Base-by-base conservation (phyloP, 2,797 vertebrate species). In the Octomys mimax region DNA sequence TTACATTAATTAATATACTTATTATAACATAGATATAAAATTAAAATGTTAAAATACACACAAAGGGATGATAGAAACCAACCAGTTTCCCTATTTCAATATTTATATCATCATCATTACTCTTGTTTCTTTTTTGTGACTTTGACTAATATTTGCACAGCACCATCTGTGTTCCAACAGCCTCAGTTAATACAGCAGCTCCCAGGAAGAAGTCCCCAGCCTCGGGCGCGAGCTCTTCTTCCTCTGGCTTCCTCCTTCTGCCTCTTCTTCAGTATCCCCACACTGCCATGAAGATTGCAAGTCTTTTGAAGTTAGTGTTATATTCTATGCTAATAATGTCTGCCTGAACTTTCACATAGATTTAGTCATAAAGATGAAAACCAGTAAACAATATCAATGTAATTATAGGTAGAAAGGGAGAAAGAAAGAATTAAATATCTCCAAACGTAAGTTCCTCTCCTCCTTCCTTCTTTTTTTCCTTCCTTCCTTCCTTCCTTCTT, bases 341-440 rank as follows among this genome's bases (percentile, higher is more conserved):
- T 57, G 33, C 12, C 4, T 85, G 59, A 68, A 2, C 3, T 80
- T 91, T 85, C 68, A 12, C 28, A 85, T 7, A 80, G 36, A 82
- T 95, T 85, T 70, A 79, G 62, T 92, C 62, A 92, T 18, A 79
- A 84, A 52, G 28, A 22, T 89, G 9, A 92, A 96, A 82, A 31
- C 0, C 36, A 87, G 36, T 64, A 70, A 46, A 46, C 13, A 70
- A 2, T 71, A 33, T 64, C 18, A 61, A 84, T 10, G 39, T 64
- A 68, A 71, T 49, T 36, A 89, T 28, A 33, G 85, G 46, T 46
- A 4, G 36, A 71, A 71, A 39, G 19, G 18, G 18, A 70, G 19
- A 39, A n/a, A 39, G n/a, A 71, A 70, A 71, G n/a, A 71, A 66
- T 62, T 62, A 62, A 64, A 31, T 64, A 64, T 70, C 6, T 21